Evolutionary conservation across 1,140 invertebrate species (phyloP).

Genomic region (Pteromalus puparum): DNA sequence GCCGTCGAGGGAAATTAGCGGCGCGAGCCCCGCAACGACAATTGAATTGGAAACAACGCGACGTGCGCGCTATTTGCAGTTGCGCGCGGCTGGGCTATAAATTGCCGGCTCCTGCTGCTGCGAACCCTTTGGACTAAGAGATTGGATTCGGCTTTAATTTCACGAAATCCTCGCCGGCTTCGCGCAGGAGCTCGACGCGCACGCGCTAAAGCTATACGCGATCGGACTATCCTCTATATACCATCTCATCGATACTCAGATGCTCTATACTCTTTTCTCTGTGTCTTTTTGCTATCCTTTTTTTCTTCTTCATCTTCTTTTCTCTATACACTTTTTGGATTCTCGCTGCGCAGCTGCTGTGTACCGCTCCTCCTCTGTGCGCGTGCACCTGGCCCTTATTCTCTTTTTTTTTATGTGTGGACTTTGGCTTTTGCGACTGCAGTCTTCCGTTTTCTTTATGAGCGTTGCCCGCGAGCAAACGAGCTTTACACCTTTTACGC

Average conservation of each 20-base stretch:
- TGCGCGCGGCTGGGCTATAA: constrained; percentile 21
- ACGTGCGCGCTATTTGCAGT: constrained; percentile 52
- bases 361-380: neutral
- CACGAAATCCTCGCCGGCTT: neutral
- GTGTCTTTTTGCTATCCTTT: neutral
- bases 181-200: constrained; percentile 26
- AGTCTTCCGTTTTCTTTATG: neutral
- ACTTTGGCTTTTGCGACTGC: constrained; percentile 2
- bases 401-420: neutral
- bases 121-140: constrained; percentile 15
- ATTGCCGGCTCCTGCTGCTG: constrained; percentile 5
- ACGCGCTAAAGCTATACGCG: neutral
- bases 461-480: neutral
- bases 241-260: neutral
- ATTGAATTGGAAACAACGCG: constrained; percentile 59
- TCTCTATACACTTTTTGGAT: neutral
- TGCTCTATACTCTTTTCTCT: neutral
- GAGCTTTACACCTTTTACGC: neutral
- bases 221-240: neutral
- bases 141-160: constrained; percentile 47
- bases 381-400: neutral
- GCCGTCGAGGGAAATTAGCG: constrained; percentile 56
- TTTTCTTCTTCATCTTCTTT: neutral
- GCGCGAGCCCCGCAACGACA: constrained; percentile 50
- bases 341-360: no score